These are phyloP conservation scores for Arizona elegans DNA, from an alignment of 2,113 vertebrate genomes.

Conservation along the genomic window DNA sequence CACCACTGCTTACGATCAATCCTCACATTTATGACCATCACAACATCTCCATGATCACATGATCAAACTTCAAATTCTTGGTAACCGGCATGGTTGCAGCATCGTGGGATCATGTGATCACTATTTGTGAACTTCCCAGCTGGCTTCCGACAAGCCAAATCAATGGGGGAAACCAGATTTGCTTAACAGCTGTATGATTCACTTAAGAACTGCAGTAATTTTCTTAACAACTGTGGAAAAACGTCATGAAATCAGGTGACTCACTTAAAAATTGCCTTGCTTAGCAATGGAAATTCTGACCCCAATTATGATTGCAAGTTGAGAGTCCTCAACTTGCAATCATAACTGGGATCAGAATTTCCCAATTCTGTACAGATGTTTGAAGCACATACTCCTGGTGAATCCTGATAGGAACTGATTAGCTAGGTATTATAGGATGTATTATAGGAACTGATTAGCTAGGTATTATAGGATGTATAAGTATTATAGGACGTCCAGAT, in stretches of 20 bases:
- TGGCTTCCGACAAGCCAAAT: background rate
- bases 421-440: background rate
- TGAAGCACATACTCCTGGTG: background rate
- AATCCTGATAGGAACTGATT: background rate
- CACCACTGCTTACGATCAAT: background rate
- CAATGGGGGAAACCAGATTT: background rate
- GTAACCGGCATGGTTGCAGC: background rate
- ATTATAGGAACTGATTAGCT: background rate
- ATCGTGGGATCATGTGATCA: background rate
- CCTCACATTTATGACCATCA: background rate
- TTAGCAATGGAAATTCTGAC: background rate
- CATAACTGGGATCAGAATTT: too few species aligned
- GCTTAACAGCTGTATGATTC: background rate
- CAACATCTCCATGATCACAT: background rate
- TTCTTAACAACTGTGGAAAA: background rate
- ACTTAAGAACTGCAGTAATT: background rate
- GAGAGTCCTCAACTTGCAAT: background rate
- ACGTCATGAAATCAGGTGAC: background rate
- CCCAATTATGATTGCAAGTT: background rate
- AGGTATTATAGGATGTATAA: background rate
- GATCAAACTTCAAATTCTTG: background rate
- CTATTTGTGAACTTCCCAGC: background rate
- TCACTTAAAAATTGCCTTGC: background rate
- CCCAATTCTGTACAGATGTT: too few species aligned
- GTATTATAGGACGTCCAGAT: background rate